A percentile compares a stretch with the other conserved stretches of the same genome.
Evolutionary conservation across 2,113 vertebrate species (phyloP).

Genomic region (Hepsetus odoe): DNA sequence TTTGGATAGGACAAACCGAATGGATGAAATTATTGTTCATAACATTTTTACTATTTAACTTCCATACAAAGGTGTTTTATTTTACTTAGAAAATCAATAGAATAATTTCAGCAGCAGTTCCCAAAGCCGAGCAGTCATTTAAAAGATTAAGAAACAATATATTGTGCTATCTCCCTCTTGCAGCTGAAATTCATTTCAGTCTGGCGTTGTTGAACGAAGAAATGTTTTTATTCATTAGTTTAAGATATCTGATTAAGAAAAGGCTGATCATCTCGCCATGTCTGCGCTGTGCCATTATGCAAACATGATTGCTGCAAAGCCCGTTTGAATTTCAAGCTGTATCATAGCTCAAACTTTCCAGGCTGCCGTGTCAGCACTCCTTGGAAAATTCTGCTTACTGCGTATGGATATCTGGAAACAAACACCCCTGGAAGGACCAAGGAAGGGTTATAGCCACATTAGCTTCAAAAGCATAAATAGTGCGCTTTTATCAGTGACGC

Average conservation of each 20-base stretch:
- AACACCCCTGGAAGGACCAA: neutral
- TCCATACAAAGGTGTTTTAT: too few species aligned
- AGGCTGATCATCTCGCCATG: neutral
- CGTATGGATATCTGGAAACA: neutral
- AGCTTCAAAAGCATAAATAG: neutral
- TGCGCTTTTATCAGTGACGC: neutral
- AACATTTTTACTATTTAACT: too few species aligned
- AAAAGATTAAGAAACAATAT: too few species aligned
- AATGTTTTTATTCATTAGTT: neutral
- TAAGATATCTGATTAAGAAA: neutral
- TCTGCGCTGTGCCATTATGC: neutral
- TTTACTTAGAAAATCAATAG: too few species aligned
- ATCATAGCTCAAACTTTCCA: neutral
- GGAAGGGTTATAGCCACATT: too few species aligned
- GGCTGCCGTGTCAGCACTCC: constrained; percentile 11
- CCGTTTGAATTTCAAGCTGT: neutral
- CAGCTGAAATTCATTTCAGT: neutral
- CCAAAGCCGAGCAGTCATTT: too few species aligned
- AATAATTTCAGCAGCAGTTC: too few species aligned
- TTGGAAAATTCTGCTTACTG: constrained; percentile 28
- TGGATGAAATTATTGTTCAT: too few species aligned
- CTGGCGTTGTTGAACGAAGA: neutral
- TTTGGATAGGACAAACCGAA: too few species aligned
- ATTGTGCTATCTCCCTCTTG: too few species aligned
- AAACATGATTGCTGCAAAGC: neutral